These are phyloP conservation scores for Drosophila obscura DNA, from an alignment of 1,140 invertebrate species.

Conservation along the genomic window DNA sequence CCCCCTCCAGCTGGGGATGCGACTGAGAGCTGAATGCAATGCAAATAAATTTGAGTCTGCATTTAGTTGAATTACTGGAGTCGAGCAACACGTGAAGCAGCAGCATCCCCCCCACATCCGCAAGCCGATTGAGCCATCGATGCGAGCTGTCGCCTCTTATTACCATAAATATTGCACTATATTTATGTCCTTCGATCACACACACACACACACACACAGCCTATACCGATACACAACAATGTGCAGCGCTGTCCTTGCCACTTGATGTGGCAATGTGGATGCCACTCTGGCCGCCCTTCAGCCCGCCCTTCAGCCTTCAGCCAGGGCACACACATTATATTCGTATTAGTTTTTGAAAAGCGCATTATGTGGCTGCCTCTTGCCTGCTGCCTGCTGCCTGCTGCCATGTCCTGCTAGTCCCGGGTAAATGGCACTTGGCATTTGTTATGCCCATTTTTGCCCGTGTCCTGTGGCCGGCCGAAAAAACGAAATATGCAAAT, in stretches of 20 bases:
- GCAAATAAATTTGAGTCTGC: not conserved
- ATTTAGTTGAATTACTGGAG: conserved; percentile 9
- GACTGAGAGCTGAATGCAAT: too few relatives aligned
- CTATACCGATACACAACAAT: conserved; percentile 21
- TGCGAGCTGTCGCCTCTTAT: conserved; percentile 39
- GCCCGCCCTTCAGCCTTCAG: not conserved
- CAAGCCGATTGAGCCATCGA: conserved; percentile 38
- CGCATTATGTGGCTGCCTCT: conserved; percentile 54
- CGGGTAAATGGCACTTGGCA: conserved; percentile 43
- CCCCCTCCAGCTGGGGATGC: too few relatives aligned
- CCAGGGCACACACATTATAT: conserved; percentile 47
- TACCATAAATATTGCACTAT: conserved; percentile 51
- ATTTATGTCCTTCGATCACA: conserved; percentile 49
- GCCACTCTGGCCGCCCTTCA: too few relatives aligned
- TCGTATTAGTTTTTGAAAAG: conserved; percentile 73
- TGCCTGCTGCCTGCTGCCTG: not conserved
- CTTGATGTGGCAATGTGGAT: conserved; percentile 39
- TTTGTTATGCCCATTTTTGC: conserved; percentile 40
- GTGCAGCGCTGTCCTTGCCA: conserved; percentile 49
- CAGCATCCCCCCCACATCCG: not conserved
- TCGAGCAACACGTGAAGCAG: too few relatives aligned
- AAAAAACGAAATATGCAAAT: conserved; percentile 37
- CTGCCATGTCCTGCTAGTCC: conserved; percentile 1
- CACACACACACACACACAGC: conserved; percentile 1
- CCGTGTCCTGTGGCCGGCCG: conserved; percentile 14